Percentiles rank a stretch among this genome's conserved stretches.
Conservation (phyloP, 2,888 invertebrate genomes). For the Melipona bicolor region DNA sequence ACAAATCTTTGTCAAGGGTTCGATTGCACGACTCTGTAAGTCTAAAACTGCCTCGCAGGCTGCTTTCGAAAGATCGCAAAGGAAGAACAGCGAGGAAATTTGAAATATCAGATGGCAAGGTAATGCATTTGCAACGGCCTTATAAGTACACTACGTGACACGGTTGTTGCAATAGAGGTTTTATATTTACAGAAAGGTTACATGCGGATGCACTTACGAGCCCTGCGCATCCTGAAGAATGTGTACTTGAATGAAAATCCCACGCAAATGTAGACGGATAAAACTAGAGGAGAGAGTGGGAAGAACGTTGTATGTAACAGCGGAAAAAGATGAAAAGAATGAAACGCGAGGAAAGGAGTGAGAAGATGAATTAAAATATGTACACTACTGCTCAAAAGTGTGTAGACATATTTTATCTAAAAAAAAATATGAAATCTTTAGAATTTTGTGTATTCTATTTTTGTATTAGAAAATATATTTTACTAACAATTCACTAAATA, state of each 20-base stretch:
- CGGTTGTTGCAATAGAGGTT: constrained; percentile 66
- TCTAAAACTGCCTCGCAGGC: neutral
- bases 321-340: neutral
- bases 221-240: constrained; percentile 61
- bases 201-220: constrained; percentile 68
- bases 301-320: neutral
- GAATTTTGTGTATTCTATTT: too few relatives aligned
- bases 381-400: too few relatives aligned
- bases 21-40: neutral
- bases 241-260: constrained; percentile 69
- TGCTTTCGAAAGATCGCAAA: constrained; percentile 32
- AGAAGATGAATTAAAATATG: constrained; percentile 18
- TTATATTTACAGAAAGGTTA: constrained; percentile 68
- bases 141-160: constrained; percentile 64
- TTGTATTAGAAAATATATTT: too few relatives aligned
- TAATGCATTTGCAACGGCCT: constrained; percentile 61
- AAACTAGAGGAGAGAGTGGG: neutral
- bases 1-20: neutral
- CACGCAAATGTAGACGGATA: constrained; percentile 26
- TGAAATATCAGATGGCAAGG: constrained; percentile 65
- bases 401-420: too few relatives aligned
- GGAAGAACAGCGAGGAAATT: constrained; percentile 41
- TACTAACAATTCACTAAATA: too few relatives aligned
- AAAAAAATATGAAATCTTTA: too few relatives aligned
- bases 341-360: neutral